Base-by-base conservation (phyloP, 2,113 vertebrate genomes). In the Neoarius graeffei region DNA sequence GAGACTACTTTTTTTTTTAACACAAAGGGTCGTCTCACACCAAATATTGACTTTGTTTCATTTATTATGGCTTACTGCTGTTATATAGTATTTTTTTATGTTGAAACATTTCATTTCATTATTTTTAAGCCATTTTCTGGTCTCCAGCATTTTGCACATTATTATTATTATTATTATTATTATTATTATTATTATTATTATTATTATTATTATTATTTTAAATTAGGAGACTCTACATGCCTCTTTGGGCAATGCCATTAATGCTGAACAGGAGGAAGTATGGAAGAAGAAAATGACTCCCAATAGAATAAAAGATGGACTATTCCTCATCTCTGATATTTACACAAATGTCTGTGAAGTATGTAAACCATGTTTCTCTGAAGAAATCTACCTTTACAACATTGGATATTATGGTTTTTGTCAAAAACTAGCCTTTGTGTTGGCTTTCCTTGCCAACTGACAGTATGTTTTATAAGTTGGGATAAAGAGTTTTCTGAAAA, bases 271-370 rank as follows among this genome's bases (percentile, higher is more conserved):
- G 25, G 67, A 88, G 20, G 52, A 56, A 17, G n/a, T 87, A 23
- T 92, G 88, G 91, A 57, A 71, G 23, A 64, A 5, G 17, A 89
- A 89, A 76, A 67, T 42, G 77, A 83, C 42, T 60, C 88, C 86
- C 3, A 25, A 71, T 0, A 88, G 15, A 84, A 77, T 23, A 23
- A 59, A 87, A 13, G 64, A 85, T 52, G 80, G 25, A 86, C 52
- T 4, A 81, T 83, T 86, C 27, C 76, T 48, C 13, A 67, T 82
- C 7, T 87, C 89, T 59, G 54, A 89, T 6, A 48, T 90, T n/a
- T 74, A 88, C 54, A 85, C 77, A 7, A 19, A 77, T 64, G 81
- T 92, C 10, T 80, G 56, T 83, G 8, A 82, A 83, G 92, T 92
- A 86, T 10, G 77, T 35, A 35, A 83, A 67, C 14, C 17, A 59